Percentiles rank a stretch among this genome's conserved stretches.
Evolutionary conservation across 2,888 invertebrate genomes (phyloP).

Genomic region (Caradrina clavipalpis): DNA sequence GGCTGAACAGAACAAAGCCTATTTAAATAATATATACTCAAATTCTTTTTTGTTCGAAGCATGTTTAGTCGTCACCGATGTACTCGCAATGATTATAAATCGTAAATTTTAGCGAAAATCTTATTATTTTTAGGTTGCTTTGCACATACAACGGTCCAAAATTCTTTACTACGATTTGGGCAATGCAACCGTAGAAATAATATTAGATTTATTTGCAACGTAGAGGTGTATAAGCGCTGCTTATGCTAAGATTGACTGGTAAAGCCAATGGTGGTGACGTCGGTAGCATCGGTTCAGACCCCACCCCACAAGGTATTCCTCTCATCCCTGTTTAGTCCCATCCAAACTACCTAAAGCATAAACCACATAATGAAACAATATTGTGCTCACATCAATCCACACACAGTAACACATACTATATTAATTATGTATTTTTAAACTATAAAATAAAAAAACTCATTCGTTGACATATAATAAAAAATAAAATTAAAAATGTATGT

Average conservation of each 20-base stretch:
- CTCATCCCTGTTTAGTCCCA: slow-evolving; percentile 86
- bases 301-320: slow-evolving; percentile 70
- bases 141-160: slow-evolving; percentile 2
- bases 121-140: slow-evolving; percentile 24
- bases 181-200: slow-evolving; percentile 22
- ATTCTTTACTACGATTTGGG: slow-evolving; percentile 6
- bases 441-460: slow-evolving; percentile 77
- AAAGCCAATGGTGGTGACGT: slow-evolving; percentile 45
- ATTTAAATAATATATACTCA: slow-evolving; percentile 66
- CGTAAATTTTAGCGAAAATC: slow-evolving; percentile 26
- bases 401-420: slow-evolving; percentile 81
- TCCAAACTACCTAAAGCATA: slow-evolving; percentile 83
- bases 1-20: slow-evolving; percentile 72
- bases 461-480: slow-evolving; percentile 76
- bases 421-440: slow-evolving; percentile 73
- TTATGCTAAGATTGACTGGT: slow-evolving; percentile 46
- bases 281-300: slow-evolving; percentile 71
- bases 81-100: slow-evolving; percentile 33
- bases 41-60: slow-evolving; percentile 61
- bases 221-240: slow-evolving; percentile 39
- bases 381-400: slow-evolving; percentile 88
- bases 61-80: slow-evolving; percentile 67
- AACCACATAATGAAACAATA: slow-evolving; percentile 79
- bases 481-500: slow-evolving; percentile 76
- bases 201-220: slow-evolving; percentile 12